Percentiles rank a stretch among this genome's conserved stretches.
phyloP scores from a whole-genome alignment of 1,140 invertebrate species.

The Danaus melanippus region DNA sequence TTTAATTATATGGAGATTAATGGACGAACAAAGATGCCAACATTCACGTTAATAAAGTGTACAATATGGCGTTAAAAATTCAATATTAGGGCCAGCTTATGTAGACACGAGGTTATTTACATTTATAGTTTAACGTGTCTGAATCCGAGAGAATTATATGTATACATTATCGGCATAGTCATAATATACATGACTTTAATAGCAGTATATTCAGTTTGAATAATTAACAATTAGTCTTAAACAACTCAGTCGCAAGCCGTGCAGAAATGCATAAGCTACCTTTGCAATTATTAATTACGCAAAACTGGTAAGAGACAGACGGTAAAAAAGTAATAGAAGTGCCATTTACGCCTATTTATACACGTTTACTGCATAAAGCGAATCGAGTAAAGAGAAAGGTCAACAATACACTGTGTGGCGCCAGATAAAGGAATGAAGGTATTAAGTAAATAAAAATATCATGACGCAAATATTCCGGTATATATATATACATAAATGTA shows the following conservation, averaged over 20 bases:
- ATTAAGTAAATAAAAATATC: slow-evolving; percentile 16
- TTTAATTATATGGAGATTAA: slow-evolving; percentile 71
- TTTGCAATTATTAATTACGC: slow-evolving; percentile 15
- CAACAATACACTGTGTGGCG: slow-evolving; percentile 18
- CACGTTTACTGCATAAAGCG: slow-evolving; percentile 10
- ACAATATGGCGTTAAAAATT: slow-evolving; percentile 51
- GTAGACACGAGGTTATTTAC: slow-evolving; percentile 27
- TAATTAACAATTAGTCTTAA: too few species aligned
- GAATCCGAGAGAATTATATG: too few species aligned
- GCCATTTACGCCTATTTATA: slow-evolving; percentile 15
- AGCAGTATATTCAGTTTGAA: too few species aligned
- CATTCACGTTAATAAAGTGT: slow-evolving; percentile 58
- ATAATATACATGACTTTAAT: slow-evolving; percentile 1
- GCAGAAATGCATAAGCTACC: slow-evolving; percentile 1
- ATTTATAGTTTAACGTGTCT: slow-evolving; percentile 5
- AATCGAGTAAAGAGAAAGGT: slow-evolving; percentile 19
- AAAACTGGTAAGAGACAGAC: slow-evolving; percentile 11
- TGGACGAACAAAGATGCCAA: slow-evolving; percentile 58
- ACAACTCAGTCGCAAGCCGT: too few species aligned
- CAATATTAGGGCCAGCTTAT: slow-evolving; percentile 33
- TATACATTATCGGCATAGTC: background rate
- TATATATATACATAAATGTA: too few species aligned
- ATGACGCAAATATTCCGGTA: slow-evolving; percentile 1
- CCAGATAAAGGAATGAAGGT: slow-evolving; percentile 21
- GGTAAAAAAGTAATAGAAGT: slow-evolving; percentile 12